A percentile compares a stretch with the other conserved stretches of the same genome.
Evolutionary conservation across 2,797 vertebrate species (phyloP).

Genomic region (Columba guinea): DNA sequence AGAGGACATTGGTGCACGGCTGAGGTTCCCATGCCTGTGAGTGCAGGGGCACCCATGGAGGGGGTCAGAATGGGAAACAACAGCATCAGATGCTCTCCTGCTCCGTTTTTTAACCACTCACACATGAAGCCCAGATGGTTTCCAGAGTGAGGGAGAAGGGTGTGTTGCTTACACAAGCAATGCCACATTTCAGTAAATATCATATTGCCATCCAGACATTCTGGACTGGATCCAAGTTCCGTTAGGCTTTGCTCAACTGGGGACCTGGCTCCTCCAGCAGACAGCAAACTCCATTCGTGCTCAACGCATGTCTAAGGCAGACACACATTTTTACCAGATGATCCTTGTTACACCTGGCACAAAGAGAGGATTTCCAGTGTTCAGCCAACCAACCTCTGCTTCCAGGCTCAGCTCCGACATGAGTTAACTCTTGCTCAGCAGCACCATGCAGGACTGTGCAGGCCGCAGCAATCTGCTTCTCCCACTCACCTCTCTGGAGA

Average conservation of each 20-base stretch:
- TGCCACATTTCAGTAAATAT: slow-evolving; percentile 65
- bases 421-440: slow-evolving; percentile 34
- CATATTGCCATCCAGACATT: slow-evolving; percentile 68
- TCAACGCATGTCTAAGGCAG: slow-evolving; percentile 40
- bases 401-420: not conserved
- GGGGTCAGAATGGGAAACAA: not conserved
- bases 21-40: not conserved
- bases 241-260: slow-evolving; percentile 53
- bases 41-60: not conserved
- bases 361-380: slow-evolving; percentile 25
- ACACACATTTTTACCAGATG: slow-evolving; percentile 53
- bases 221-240: slow-evolving; percentile 52
- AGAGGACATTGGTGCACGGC: not conserved
- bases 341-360: slow-evolving; percentile 50
- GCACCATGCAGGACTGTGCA: not conserved
- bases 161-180: slow-evolving; percentile 44
- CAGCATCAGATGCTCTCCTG: slow-evolving; percentile 25
- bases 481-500: not conserved
- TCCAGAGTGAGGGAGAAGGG: slow-evolving; percentile 56
- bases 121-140: slow-evolving; percentile 68
- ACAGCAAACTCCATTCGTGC: slow-evolving; percentile 47
- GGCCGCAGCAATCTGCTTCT: not conserved
- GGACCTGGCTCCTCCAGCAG: slow-evolving; percentile 49
- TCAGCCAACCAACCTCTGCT: slow-evolving; percentile 24
- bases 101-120: not conserved